Conservation (phyloP, 2,113 vertebrate species). For the Ptilorrhoa leucosticta region DNA sequence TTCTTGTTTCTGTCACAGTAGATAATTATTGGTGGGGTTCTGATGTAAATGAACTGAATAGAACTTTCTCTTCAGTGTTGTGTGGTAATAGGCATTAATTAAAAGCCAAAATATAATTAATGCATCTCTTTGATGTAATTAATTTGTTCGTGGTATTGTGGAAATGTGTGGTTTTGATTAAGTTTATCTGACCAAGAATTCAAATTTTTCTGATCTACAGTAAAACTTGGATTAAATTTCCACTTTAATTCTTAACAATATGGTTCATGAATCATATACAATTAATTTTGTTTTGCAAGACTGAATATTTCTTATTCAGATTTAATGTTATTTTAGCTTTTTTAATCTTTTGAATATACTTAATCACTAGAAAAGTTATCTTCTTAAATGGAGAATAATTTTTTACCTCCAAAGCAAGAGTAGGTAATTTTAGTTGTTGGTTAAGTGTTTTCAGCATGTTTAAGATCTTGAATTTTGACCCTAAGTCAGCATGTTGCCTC, state of each 20-base stretch:
- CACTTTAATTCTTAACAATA: conserved; percentile 31
- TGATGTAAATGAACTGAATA: conserved; percentile 48
- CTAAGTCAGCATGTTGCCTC: background rate
- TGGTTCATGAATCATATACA: conserved; percentile 4
- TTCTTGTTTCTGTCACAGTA: conserved; percentile 45
- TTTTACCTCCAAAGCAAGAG: background rate
- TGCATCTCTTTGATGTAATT: conserved; percentile 52
- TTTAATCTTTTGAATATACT: background rate
- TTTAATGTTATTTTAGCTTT: background rate
- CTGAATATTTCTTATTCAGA: background rate
- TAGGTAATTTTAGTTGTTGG: background rate
- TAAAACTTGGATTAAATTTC: conserved; percentile 43
- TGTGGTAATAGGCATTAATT: conserved; percentile 44
- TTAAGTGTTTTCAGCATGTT: background rate
- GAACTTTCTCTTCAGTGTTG: conserved; percentile 9
- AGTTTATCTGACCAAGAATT: conserved; percentile 50
- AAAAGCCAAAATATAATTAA: conserved; percentile 54
- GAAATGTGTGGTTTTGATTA: conserved; percentile 54
- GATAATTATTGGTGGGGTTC: conserved; percentile 43
- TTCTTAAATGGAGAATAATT: background rate
- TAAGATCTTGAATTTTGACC: background rate
- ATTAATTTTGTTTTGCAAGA: conserved; percentile 1
- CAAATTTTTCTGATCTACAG: conserved; percentile 41
- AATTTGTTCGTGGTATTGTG: conserved; percentile 32
- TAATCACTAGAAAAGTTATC: background rate